Base-by-base conservation (phyloP, 2,888 invertebrate species). In the Drepana falcataria region DNA sequence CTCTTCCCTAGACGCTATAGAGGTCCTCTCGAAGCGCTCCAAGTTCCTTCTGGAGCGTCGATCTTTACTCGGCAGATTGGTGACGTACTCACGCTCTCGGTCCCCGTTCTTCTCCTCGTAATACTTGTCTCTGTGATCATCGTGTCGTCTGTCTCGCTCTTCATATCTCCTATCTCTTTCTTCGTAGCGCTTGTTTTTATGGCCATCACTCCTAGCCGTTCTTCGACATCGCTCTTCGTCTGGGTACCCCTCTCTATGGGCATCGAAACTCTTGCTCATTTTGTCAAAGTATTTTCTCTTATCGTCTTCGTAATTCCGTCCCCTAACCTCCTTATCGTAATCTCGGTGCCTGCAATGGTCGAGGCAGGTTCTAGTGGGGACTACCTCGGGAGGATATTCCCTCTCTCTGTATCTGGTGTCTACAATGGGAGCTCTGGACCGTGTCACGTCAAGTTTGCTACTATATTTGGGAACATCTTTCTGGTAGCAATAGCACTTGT, bases 211-310 rank as follows among this genome's bases (percentile, higher is more conserved):
- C 51, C 88, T 73, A 2, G 77, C 60, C 0, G 82, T 81, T 47
- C 77, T 74, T 2, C 79, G 73, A 35, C 59, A 68, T 54, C 79
- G 69, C 1, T 81, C 81, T 2, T 83, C 85, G 0, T 84, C 81
- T 0, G 48, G 53, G 41, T 76, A 82, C 21, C 57, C 60, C 2
- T 85, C 81, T 47, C 83, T 75, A 1, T 74, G 77, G 2, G 79
- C 59, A 3, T 89, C 87, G 49, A 82, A 89, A 55, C 88, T 89
- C 55, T 87, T 74, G 54, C 85, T 87, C 1, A 83, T 78, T 54
- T 79, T 87, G 53, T 84, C 87, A 41, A 72, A 76, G 33, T 64
- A 72, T 54, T 72, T 73, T 56, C 77, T 72, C 48, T 75, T 79
- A 1, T 80, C 77, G 2, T 81, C 81, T 0, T 83, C 82, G 49